phyloP scores from a whole-genome alignment of 2,797 vertebrate genomes.

The Pangasius djambal region DNA sequence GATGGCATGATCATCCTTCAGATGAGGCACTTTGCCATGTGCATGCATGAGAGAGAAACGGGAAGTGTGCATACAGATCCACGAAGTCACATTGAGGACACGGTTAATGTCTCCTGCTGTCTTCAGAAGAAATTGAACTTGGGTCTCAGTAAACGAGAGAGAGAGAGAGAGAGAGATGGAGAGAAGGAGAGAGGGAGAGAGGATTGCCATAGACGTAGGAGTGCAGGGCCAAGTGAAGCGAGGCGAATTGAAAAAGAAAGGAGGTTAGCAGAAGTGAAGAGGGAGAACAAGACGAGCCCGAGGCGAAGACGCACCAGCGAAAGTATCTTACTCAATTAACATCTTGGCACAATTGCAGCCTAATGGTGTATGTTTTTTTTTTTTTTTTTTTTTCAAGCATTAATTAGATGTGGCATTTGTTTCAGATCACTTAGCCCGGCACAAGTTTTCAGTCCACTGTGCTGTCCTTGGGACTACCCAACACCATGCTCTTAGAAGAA shows the following conservation, averaged over 20 bases:
- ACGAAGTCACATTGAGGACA: conserved; percentile 14
- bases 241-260: conserved; percentile 45
- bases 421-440: conserved; percentile 76
- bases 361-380: conserved; percentile 66
- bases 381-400: conserved; percentile 72
- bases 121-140: background rate
- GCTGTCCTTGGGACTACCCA: conserved; percentile 56
- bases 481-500: too few species aligned
- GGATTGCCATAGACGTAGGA: conserved; percentile 7
- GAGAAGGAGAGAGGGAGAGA: background rate
- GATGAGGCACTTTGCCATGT: conserved; percentile 33
- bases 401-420: conserved; percentile 80
- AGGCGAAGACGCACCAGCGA: conserved; percentile 71
- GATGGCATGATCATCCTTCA: conserved; percentile 49
- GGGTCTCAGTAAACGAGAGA: background rate
- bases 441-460: conserved; percentile 68
- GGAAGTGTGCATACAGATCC: background rate
- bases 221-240: background rate
- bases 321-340: conserved; percentile 81
- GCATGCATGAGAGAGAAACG: conserved; percentile 12
- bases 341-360: conserved; percentile 68
- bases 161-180: conserved; percentile 33
- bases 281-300: conserved; percentile 57
- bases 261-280: conserved; percentile 60
- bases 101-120: background rate